Base-by-base conservation (phyloP, 2,888 invertebrate genomes). In the Agrochola litura region DNA sequence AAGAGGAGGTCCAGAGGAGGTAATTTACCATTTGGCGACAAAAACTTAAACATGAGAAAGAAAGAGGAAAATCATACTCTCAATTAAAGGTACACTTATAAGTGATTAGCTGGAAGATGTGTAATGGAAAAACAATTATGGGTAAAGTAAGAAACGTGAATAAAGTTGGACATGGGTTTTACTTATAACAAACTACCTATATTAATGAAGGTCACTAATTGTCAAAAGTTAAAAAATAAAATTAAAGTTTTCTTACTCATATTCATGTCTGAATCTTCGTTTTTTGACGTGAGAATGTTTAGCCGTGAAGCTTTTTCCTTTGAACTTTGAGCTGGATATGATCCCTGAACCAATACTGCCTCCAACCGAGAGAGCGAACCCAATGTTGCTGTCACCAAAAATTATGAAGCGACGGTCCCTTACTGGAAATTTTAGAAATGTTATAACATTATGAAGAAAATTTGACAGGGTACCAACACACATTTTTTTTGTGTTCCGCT, bases 281-380 rank as follows among this genome's bases (percentile, higher is more conserved):
- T 69, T 79, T 14, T 83, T 82, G 25, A 37, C 49, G 19, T 61
- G 68, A 16, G 64, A 16, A n/a, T 71, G 60, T 49, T 71, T 83
- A 5, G 30, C 25, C 8, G 54, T 74, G 49, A 79, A 82, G 43
- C 64, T 83, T 61, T 60, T 81, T 46, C 74, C 56, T 68, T 82
- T 83, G 49, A 82, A 83, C 25, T 71, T 82, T 0, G 82, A 83
- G 14, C 74, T 74, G 1, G 82, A 64, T 52, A 83, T 83, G 6
- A 82, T 68, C 1, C 82, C 82, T 10, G 82, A 79, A 16, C 73
- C 82, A 43, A 82, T 82, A 14, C 82, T 82, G 6, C 82, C 82
- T 37, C 82, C 82, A 6, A 82, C 12, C 4, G 82, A 82, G 1
- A 82, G n/a, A 10, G 82, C 67, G 22, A 82, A 30, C 0, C 82